A percentile compares a stretch with the other conserved stretches of the same genome.
Evolutionary conservation across 2,113 vertebrate species (phyloP).

Genomic region (Engraulis encrasicolus): DNA sequence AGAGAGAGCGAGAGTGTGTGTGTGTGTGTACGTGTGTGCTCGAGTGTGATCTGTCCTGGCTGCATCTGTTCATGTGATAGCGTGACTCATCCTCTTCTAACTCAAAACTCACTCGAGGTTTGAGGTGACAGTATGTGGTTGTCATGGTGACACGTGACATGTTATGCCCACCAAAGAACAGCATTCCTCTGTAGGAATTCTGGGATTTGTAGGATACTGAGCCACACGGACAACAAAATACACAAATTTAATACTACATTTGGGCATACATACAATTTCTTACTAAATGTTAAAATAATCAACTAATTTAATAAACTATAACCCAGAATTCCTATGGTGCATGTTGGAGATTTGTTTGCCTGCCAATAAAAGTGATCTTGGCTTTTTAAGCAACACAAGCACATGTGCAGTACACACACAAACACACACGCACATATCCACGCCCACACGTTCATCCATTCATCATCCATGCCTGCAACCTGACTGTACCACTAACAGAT

Average conservation of each 20-base stretch:
- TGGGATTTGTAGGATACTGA: constrained; percentile 56
- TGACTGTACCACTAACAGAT: constrained; percentile 35
- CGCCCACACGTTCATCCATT: constrained; percentile 44
- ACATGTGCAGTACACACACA: constrained; percentile 30
- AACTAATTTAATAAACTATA: constrained; percentile 17
- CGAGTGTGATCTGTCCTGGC: constrained; percentile 32
- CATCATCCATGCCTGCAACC: constrained; percentile 29
- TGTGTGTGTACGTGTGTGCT: neutral
- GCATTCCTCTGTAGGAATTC: constrained; percentile 79
- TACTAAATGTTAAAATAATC: neutral
- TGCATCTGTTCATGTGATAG: constrained; percentile 40
- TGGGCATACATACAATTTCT: neutral
- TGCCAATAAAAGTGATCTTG: constrained; percentile 64
- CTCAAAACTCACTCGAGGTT: constrained; percentile 64
- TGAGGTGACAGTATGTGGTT: constrained; percentile 70
- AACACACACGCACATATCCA: constrained; percentile 44
- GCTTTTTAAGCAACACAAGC: neutral
- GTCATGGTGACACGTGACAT: constrained; percentile 64
- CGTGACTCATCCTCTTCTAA: constrained; percentile 51
- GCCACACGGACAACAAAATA: neutral
- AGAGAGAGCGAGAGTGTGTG: constrained; percentile 21
- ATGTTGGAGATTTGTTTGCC: constrained; percentile 77
- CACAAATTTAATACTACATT: neutral
- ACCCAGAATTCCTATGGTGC: constrained; percentile 81
- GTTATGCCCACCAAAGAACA: constrained; percentile 75